A percentile compares a stretch with the other conserved stretches of the same genome.
Evolutionary conservation across 2,113 vertebrate genomes (phyloP).

Genomic region (Tragelaphus scriptus): DNA sequence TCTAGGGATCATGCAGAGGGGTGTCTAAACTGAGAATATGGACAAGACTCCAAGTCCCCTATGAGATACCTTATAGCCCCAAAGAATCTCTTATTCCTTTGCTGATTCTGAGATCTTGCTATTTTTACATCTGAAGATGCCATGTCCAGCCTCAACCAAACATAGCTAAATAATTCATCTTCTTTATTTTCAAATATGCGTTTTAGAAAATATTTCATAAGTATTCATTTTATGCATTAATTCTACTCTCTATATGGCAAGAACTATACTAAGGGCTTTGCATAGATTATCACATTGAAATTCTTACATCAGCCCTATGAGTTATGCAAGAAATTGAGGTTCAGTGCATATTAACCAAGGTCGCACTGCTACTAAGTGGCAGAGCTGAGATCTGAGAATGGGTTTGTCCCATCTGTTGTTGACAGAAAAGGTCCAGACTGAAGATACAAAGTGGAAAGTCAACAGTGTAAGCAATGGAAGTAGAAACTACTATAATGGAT

Average conservation of each 20-base stretch:
- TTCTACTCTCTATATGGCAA: too few species aligned
- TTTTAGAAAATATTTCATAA: too few species aligned
- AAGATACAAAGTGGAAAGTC: background rate
- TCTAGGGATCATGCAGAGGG: background rate
- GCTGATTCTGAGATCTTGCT: background rate
- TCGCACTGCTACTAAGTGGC: background rate
- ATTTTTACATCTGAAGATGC: background rate
- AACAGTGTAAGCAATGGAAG: background rate
- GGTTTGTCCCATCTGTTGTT: background rate
- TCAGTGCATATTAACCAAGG: background rate
- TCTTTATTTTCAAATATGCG: too few species aligned
- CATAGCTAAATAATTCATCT: too few species aligned
- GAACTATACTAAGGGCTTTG: background rate
- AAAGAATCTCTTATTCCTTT: background rate
- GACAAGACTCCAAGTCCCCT: background rate
- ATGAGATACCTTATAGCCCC: background rate
- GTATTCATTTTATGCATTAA: too few species aligned
- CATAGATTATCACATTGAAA: slow-evolving; percentile 32
- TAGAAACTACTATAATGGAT: background rate
- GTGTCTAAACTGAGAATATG: background rate
- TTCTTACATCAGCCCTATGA: slow-evolving; percentile 42
- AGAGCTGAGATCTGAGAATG: slow-evolving; percentile 19
- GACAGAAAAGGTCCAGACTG: background rate
- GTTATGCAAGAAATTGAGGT: slow-evolving; percentile 47
- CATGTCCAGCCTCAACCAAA: background rate